phyloP scores from a whole-genome alignment of 53 echinoderm and acorn worm genomes.

The Antedon mediterranea region DNA sequence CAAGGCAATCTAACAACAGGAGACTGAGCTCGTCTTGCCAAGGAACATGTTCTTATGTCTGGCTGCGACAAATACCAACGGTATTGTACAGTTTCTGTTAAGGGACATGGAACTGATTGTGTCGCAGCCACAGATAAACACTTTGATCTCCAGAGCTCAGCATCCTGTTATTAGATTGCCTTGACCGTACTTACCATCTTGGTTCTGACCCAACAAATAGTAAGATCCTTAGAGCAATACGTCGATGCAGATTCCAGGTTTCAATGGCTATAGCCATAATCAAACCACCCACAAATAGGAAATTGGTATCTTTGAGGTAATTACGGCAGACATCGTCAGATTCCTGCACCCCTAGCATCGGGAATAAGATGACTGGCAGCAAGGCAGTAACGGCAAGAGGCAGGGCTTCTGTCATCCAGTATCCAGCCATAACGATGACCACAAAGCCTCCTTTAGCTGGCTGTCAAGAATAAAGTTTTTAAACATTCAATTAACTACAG shows the following conservation, averaged over 20 bases:
- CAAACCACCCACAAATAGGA: slow-evolving; percentile 68
- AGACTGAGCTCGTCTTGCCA: no score
- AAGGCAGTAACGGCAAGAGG: slow-evolving; percentile 83
- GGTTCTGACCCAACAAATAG: slow-evolving; percentile 66
- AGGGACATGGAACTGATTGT: no score
- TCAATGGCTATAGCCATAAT: slow-evolving; percentile 75
- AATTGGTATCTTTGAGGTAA: slow-evolving; percentile 69
- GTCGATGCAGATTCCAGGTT: slow-evolving; percentile 56
- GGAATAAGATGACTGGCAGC: slow-evolving; percentile 71
- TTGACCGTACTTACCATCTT: slow-evolving; percentile 39
- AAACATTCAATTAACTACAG: no score
- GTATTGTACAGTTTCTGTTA: no score
- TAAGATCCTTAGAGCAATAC: slow-evolving; percentile 61
- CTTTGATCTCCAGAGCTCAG: no score
- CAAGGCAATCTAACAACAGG: no score
- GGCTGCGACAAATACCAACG: no score
- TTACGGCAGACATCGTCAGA: slow-evolving; percentile 67
- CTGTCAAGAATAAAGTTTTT: no score
- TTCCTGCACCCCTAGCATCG: slow-evolving; percentile 59
- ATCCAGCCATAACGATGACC: slow-evolving; percentile 80
- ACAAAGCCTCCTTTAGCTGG: slow-evolving; percentile 72
- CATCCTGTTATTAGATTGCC: no score
- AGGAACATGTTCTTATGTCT: no score
- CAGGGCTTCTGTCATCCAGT: slow-evolving; percentile 73
- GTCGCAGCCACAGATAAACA: no score